A percentile compares a stretch with the other conserved stretches of the same genome.
Conservation (phyloP, 2,888 invertebrate genomes). For the Crioceris asparagi region DNA sequence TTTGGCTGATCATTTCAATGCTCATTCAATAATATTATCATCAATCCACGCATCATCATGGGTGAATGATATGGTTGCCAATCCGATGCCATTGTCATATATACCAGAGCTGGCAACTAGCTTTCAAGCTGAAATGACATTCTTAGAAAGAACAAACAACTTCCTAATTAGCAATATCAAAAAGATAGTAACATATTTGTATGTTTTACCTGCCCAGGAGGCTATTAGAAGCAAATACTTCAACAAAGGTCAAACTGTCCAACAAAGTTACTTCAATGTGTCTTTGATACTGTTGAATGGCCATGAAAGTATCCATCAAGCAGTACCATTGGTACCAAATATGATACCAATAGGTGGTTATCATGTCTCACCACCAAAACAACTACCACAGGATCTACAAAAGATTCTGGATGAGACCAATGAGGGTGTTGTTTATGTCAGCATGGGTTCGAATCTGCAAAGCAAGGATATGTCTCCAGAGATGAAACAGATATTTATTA, state of each 20-base stretch:
- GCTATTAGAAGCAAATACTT: slow-evolving; percentile 25
- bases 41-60: slow-evolving; percentile 37
- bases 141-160: slow-evolving; percentile 44
- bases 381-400: slow-evolving; percentile 42
- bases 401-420: slow-evolving; percentile 42
- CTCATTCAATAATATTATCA: slow-evolving; percentile 32
- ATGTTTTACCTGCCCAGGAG: slow-evolving; percentile 21
- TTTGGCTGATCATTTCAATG: slow-evolving; percentile 29
- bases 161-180: slow-evolving; percentile 25
- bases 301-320: too few species aligned
- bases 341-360: too few species aligned
- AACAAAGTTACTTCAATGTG: slow-evolving; percentile 18
- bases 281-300: too few species aligned
- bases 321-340: too few species aligned
- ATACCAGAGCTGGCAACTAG: neutral
- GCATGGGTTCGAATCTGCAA: slow-evolving; percentile 46
- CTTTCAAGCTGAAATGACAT: slow-evolving; percentile 33
- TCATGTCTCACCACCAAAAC: too few species aligned
- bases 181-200: slow-evolving; percentile 15
- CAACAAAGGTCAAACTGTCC: slow-evolving; percentile 22
- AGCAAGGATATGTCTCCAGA: slow-evolving; percentile 44
- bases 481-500: slow-evolving; percentile 42
- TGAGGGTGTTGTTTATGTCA: slow-evolving; percentile 45
- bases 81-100: too few species aligned
- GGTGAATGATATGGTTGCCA: too few species aligned